Evolutionary conservation across 2,113 vertebrate genomes (phyloP).

Genomic region (Asarcornis scutulata): DNA sequence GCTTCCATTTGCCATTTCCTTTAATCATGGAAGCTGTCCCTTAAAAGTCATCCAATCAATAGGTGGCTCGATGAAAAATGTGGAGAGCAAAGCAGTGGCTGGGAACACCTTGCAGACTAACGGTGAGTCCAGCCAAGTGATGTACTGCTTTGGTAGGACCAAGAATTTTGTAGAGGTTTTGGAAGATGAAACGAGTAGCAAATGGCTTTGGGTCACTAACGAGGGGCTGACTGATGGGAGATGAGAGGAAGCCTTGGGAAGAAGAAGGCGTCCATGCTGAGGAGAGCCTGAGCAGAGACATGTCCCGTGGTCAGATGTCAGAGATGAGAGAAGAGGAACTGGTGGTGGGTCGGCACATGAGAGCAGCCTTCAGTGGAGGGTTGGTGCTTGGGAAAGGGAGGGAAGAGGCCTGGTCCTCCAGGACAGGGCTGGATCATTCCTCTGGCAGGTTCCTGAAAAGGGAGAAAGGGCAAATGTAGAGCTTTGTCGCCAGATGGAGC

Average conservation of each 20-base stretch:
- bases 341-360: not conserved
- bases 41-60: not conserved
- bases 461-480: constrained; percentile 66
- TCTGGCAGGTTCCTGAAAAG: not conserved
- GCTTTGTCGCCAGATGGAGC: constrained; percentile 69
- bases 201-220: not conserved
- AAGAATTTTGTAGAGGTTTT: not conserved
- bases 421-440: not conserved
- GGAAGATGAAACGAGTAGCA: not conserved
- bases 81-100: not conserved
- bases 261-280: not conserved
- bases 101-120: not conserved
- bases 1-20: not conserved
- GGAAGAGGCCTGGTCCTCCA: not conserved
- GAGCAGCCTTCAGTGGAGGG: not conserved
- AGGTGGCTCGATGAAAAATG: not conserved
- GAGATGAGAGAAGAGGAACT: not conserved
- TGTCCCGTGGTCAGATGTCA: not conserved
- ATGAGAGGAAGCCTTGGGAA: not conserved
- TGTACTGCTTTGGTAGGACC: not conserved
- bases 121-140: not conserved
- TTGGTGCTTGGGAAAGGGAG: not conserved
- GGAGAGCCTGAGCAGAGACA: not conserved
- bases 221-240: not conserved
- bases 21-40: not conserved